Evolutionary conservation across 1,140 invertebrate genomes (phyloP).

Genomic region (Brachionus calyciflorus): DNA sequence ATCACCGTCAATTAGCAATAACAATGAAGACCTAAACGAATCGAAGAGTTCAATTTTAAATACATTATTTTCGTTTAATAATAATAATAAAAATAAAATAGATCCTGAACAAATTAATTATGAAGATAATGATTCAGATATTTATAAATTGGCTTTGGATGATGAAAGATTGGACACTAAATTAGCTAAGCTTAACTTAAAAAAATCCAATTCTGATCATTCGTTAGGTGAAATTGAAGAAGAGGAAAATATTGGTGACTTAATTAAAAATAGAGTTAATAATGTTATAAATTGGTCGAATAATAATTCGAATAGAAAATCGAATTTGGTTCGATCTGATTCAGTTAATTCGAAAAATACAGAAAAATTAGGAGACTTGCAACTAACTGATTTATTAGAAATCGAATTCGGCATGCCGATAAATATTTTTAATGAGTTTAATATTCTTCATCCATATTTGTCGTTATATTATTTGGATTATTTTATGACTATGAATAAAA

Average conservation of each 20-base stretch:
- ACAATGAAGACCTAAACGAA: neutral
- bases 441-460: slow-evolving; percentile 89
- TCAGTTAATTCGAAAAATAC: neutral
- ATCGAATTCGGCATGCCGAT: slow-evolving; percentile 43
- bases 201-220: neutral
- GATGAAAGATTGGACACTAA: slow-evolving; percentile 28
- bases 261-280: slow-evolving; percentile 22
- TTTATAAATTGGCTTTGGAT: slow-evolving; percentile 19
- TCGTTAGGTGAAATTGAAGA: neutral
- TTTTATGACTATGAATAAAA: slow-evolving; percentile 58
- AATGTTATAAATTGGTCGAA: slow-evolving; percentile 31
- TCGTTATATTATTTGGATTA: slow-evolving; percentile 91
- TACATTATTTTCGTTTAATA: neutral
- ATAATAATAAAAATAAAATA: neutral
- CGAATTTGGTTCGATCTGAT: neutral
- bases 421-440: slow-evolving; percentile 67
- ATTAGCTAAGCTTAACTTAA: slow-evolving; percentile 7
- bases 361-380: neutral
- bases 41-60: neutral
- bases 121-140: neutral
- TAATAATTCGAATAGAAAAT: neutral
- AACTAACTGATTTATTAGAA: slow-evolving; percentile 35
- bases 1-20: neutral
- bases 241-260: slow-evolving; percentile 22
- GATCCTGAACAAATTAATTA: neutral